Evolutionary conservation across 2,888 invertebrate species (phyloP), one percentile per base, ranked within the genome.

Genomic region (Cerastis leucographa): DNA sequence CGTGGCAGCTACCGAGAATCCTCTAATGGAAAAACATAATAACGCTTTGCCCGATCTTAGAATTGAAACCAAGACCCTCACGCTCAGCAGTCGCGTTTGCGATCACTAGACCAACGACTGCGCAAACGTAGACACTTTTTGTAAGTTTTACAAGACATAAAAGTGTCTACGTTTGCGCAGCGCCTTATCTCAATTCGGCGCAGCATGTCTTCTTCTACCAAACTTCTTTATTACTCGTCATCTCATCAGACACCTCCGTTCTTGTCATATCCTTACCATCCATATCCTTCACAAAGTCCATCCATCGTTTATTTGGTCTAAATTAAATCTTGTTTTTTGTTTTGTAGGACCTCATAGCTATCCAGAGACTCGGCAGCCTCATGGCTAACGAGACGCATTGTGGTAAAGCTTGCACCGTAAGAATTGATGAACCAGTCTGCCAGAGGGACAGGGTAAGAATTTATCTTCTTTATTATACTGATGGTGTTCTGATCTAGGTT

Each of bases 401-500:
- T 35, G 84, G 85, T 0, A 73, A 84, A 25, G 11, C 75, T 44
- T 91, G 92, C 71, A 71, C 87, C 9, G 76, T 91, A 2, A 78
- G 79, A 11, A 85, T 93, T 6, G 90, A 91, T 35, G 91, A 91
- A 42, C 92, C 93, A 0, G 85, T 90, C n/a, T 94, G 94, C 76
- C 80, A 91, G 71, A 87, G 64, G 22, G 91, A 93, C 56, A 85
- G 76, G 86, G 94, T 93, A 77, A 78, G 85, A n/a, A 40, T 73
- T 9, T 3, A 25, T 40, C 69, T 49, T 49, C 22, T 22, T 44
- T 25, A n/a, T n/a, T 17, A 56, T 7, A 9, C 8, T 12, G 2
- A 40, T 44, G 7, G 22, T 54, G 1, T 42, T 22, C 14, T 19
- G 22, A 42, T 51, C n/a, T 51, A 9, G 22, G 22, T 51, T 51